Evolutionary conservation across 1,140 invertebrate species (phyloP).

Genomic region (Solenopsis invicta): DNA sequence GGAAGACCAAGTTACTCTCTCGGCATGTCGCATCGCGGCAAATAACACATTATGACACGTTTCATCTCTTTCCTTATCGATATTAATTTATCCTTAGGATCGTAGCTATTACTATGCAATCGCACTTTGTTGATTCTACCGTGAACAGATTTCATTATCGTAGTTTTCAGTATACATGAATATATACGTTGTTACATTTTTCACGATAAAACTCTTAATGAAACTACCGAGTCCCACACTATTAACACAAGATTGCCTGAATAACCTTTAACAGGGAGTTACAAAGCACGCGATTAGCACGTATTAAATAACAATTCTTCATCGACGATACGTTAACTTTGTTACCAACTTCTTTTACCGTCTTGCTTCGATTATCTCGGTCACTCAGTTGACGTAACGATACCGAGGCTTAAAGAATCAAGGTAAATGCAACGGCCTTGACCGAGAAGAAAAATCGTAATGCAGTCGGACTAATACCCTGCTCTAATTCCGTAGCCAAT

Average conservation of each 20-base stretch:
- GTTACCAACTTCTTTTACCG: not conserved
- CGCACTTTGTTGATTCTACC: not conserved
- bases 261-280: not conserved
- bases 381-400: constrained; percentile 19
- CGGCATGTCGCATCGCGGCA: not conserved
- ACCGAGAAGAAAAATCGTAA: constrained; percentile 61
- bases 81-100: constrained; percentile 1
- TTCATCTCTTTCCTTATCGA: not conserved
- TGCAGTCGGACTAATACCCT: not conserved
- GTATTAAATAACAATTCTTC: constrained; percentile 4
- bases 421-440: constrained; percentile 50
- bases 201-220: not conserved
- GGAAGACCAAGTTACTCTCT: not conserved
- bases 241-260: not conserved
- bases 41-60: not conserved
- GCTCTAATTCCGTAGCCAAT: constrained; percentile 42
- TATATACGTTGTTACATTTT: not conserved
- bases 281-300: not conserved
- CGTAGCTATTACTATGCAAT: not conserved
- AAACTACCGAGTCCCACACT: not conserved
- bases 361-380: not conserved
- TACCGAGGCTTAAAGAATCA: not conserved
- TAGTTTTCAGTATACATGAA: not conserved
- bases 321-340: not conserved
- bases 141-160: not conserved